phyloP scores from a whole-genome alignment of 2,113 vertebrate genomes.

The Oceanites oceanicus region DNA sequence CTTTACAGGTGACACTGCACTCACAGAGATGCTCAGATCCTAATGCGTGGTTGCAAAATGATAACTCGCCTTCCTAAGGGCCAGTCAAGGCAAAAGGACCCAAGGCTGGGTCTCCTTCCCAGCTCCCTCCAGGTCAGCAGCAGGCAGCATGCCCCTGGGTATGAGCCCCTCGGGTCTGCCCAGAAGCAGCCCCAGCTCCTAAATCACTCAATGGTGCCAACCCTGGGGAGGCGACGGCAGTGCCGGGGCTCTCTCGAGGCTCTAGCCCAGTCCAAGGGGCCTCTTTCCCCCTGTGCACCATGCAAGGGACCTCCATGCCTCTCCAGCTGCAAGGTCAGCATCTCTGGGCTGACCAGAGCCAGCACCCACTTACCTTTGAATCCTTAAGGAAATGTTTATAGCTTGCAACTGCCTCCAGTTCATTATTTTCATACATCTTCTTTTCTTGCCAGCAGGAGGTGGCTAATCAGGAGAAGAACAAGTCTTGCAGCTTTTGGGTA shows the following conservation, averaged over 20 bases:
- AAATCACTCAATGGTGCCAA: rapidly evolving
- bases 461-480: neutral
- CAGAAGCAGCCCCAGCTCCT: rapidly evolving
- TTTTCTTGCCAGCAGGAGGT: neutral
- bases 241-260: rapidly evolving
- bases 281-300: neutral
- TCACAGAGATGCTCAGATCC: neutral
- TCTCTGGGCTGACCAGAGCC: neutral
- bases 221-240: neutral
- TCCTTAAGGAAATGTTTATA: neutral
- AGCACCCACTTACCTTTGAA: neutral
- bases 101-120: neutral
- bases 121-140: neutral
- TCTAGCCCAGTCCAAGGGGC: neutral
- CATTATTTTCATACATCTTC: neutral
- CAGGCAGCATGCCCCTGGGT: neutral
- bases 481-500: neutral
- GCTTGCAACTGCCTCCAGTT: neutral
- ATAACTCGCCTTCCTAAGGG: neutral
- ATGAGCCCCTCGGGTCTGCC: neutral
- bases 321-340: neutral
- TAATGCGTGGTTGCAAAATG: neutral
- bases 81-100: neutral
- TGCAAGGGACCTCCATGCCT: neutral
- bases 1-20: neutral